These are phyloP conservation scores for Anseranas semipalmata DNA, from an alignment of 2,113 vertebrate genomes.

Conservation along the genomic window DNA sequence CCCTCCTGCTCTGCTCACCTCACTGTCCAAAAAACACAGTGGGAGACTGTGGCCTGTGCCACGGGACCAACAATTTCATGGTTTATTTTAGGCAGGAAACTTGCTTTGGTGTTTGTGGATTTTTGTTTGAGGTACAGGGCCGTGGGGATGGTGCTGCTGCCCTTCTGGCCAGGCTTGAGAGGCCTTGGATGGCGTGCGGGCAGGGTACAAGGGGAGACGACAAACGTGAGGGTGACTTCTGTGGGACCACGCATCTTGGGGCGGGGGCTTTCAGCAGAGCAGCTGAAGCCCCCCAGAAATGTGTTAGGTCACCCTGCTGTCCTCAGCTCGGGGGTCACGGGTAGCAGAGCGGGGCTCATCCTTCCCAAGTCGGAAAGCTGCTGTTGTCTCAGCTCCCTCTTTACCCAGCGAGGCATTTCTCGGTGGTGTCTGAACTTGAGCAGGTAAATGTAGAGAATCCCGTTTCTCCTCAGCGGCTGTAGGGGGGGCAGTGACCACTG, in stretches of 20 bases:
- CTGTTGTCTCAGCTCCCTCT: not conserved
- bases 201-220: not conserved
- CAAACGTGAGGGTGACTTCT: not conserved
- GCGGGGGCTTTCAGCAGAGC: not conserved
- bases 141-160: not conserved
- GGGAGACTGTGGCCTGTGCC: accelerated
- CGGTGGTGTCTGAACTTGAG: not conserved
- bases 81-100: not conserved
- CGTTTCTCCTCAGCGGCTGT: not conserved
- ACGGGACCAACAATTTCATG: not conserved
- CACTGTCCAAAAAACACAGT: accelerated
- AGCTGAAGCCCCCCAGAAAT: accelerated
- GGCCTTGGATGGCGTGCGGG: not conserved
- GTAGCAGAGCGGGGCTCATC: accelerated
- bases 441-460: not conserved
- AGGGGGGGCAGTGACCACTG: not conserved
- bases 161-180: accelerated
- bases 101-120: not conserved
- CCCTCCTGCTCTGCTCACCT: not conserved
- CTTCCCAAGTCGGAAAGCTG: not conserved
- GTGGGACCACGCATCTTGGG: not conserved
- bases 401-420: not conserved
- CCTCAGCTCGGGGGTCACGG: not conserved
- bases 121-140: not conserved
- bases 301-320: not conserved